Conservation (phyloP, 2,888 invertebrate genomes). For the Catocala nupta region DNA sequence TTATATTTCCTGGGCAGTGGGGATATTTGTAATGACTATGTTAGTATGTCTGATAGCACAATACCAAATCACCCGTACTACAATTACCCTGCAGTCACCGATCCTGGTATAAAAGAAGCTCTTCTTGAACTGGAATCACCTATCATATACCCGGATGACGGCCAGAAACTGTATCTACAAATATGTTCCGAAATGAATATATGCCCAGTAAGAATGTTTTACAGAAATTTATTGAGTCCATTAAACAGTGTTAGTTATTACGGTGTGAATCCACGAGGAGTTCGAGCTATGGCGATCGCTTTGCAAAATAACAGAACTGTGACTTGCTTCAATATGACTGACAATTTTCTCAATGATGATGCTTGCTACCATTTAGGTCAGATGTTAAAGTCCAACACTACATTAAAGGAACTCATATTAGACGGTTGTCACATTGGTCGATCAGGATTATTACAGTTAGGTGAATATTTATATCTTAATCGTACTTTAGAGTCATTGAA, state of each 20-base stretch:
- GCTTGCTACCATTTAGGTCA: conserved; percentile 63
- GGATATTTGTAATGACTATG: conserved; percentile 58
- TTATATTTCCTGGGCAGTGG: conserved; percentile 58
- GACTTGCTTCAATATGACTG: conserved; percentile 53
- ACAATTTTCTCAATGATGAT: conserved; percentile 63
- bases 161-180: conserved; percentile 58
- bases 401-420: conserved; percentile 58
- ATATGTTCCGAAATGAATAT: conserved; percentile 60
- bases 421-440: conserved; percentile 63
- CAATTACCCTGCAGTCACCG: conserved; percentile 58
- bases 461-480: conserved; percentile 49
- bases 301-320: conserved; percentile 60
- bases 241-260: conserved; percentile 62
- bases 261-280: conserved; percentile 53
- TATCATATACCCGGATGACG: conserved; percentile 54
- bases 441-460: conserved; percentile 54
- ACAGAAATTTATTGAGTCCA: conserved; percentile 49
- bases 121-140: conserved; percentile 48
- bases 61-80: conserved; percentile 55
- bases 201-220: conserved; percentile 58
- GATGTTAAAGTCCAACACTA: conserved; percentile 57
- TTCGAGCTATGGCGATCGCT: conserved; percentile 63
- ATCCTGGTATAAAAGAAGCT: conserved; percentile 64
- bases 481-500: conserved; percentile 49
- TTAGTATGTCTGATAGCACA: conserved; percentile 58